Evolutionary conservation across 2,797 vertebrate genomes (phyloP), one percentile per base, ranked within the genome.

Genomic region (Glyptemys insculpta): DNA sequence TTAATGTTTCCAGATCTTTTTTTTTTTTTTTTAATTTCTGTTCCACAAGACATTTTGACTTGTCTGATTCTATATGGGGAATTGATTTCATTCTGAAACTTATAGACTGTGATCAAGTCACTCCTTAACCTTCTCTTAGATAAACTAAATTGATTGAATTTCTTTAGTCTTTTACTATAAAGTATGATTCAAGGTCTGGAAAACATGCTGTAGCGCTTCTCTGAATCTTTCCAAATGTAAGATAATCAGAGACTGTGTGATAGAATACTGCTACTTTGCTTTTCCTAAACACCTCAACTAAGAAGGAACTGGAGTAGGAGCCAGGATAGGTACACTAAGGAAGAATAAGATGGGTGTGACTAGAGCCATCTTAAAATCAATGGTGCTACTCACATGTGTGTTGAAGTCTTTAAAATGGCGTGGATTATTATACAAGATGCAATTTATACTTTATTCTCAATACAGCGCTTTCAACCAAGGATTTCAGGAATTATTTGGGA

Each of bases 1-100:
- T 68, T 21, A 37, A n/a, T 65, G 31, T 68, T 37, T 68, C 34
- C 15, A 68, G 34, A 4, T 5, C 18, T 56, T 87, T 88, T 85
- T 10, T 18, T 84, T 84, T 44, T 50, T 83, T 87, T 62, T 52
- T 37, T 12, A 50, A 11, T 86, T 83, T 85, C 41, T 91, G 47
- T 78, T 87, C 89, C 79, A 62, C 18, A 57, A 81, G 86, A 87
- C 95, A 82, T 37, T 81, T 87, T 37, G 80, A 52, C 12, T 89
- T 37, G 18, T 72, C n/a, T 11, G 37, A 72, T 27, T 56, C 54
- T 27, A 19, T 59, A 15, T 59, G 57, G n/a, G 19, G 29, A 68
- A 21, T 37, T 19, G 34, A 68, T 37, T 37, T n/a, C 9, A 68
- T 37, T 37, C 65, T 68, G 16, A 37, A 37, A 44, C 72, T 27